Evolutionary conservation across 2,113 vertebrate genomes (phyloP), one percentile per base, ranked within the genome.

Genomic region (Oreocharis arfaki): DNA sequence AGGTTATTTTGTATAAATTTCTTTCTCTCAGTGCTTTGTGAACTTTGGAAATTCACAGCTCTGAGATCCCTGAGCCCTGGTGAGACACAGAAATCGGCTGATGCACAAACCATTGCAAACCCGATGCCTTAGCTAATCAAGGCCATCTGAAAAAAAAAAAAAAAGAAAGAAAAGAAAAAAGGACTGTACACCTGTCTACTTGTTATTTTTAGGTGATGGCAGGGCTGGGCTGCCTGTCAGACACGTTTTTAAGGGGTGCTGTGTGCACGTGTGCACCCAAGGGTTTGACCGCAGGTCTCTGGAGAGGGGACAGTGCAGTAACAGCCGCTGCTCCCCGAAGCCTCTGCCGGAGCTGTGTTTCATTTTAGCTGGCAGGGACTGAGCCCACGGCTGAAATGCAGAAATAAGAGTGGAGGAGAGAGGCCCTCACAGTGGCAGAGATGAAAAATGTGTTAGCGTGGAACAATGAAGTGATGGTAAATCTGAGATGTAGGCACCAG

Each of bases 401-500:
- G 88, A 87, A 90, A n/a, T 59, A 65, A 49, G 74, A 60, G 74
- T 1, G 1, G 50, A 4, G 2, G 61, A 53, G 79, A 93, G 80
- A 57, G 84, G 61, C 67, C 70, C 80, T 70, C 44, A 5, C 56
- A 49, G 61, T 64, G 79, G 93, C 64, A 88, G 88, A 92, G 92
- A 89, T 93, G 92, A 82, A 82, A 93, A 91, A 95, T 84, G 76
- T 82, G 92, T 90, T 64, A 85, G 81, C 1, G 1, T 28, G 37
- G 90, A 93, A 96, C 92, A 93, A 90, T 82, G 83, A 96, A 95
- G 83, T 64, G 86, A 95, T 82, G 93, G 95, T 79, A 93, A 94
- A 94, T 94, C 91, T 90, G 60, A 96, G 92, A 89, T 89, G 89
- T 57, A 96, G 87, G 93, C 87, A 96, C 86, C 88, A 88, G 96